These are phyloP conservation scores for Thereva unica DNA, from an alignment of 2,888 invertebrate species.

Conservation along the genomic window DNA sequence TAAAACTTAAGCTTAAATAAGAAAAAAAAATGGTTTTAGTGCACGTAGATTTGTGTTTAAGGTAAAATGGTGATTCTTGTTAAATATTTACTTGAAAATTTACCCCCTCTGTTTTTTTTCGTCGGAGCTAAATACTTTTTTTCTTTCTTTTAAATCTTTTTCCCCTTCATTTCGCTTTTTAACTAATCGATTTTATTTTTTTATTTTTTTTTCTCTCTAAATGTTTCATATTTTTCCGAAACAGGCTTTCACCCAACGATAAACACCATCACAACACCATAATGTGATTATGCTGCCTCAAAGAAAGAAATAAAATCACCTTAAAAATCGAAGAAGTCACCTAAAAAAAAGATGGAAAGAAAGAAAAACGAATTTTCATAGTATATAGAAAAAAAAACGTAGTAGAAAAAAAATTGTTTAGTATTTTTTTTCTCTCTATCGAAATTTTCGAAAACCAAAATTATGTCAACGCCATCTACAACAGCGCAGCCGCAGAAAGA, in stretches of 20 bases:
- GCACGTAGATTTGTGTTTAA: not conserved
- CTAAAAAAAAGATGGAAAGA: constrained; percentile 18
- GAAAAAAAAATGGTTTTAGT: constrained; percentile 4
- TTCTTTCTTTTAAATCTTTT: not conserved
- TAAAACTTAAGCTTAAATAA: constrained; percentile 12
- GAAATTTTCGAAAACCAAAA: no score
- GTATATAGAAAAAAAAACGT: no score
- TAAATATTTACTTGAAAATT: not conserved
- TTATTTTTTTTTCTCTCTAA: not conserved
- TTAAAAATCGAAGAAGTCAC: constrained; percentile 5
- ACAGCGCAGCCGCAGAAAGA: no score
- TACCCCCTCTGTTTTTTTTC: not conserved
- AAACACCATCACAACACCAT: constrained; percentile 1
- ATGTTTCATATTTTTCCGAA: no score
- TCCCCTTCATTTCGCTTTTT: not conserved
- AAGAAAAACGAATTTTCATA: constrained; percentile 13
- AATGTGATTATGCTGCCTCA: constrained; percentile 27
- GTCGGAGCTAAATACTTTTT: not conserved
- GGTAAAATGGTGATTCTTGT: not conserved
- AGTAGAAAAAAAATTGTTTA: no score
- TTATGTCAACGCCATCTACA: no score
- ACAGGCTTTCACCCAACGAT: not conserved
- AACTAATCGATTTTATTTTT: constrained; percentile 19
- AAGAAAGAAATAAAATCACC: constrained; percentile 5
- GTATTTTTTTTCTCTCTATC: no score